These are phyloP conservation scores for Bubalus kerabau DNA, from an alignment of 2,113 vertebrate species.

Conservation along the genomic window DNA sequence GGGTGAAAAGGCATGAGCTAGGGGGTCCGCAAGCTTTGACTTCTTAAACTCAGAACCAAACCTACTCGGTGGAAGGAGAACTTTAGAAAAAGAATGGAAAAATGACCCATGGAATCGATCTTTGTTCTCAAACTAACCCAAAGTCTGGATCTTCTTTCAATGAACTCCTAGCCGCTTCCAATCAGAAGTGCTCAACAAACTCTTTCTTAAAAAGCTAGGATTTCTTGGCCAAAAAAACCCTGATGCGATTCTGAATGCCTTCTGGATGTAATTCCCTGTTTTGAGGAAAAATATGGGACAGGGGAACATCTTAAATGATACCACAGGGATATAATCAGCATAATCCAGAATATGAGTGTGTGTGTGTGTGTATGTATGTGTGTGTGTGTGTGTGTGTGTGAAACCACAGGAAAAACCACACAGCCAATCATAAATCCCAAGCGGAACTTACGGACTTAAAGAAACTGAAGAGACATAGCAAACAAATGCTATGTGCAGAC, in stretches of 20 bases:
- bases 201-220: background rate
- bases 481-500: background rate
- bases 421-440: background rate
- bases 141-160: conserved; percentile 10
- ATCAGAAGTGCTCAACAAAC: background rate
- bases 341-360: background rate
- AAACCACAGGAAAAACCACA: background rate
- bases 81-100: conserved; percentile 37
- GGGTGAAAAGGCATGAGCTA: background rate
- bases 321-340: background rate
- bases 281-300: background rate
- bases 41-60: conserved; percentile 34
- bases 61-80: background rate
- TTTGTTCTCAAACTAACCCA: background rate
- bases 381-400: background rate
- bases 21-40: background rate
- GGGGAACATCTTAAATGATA: background rate
- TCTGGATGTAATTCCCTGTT: conserved; percentile 23
- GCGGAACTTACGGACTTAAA: background rate
- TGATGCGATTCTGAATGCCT: background rate
- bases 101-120: background rate
- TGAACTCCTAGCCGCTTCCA: background rate
- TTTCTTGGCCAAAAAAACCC: background rate
- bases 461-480: background rate
- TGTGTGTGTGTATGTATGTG: background rate